Conservation (phyloP, 2,113 vertebrate species). For the Saccopteryx leptura region DNA sequence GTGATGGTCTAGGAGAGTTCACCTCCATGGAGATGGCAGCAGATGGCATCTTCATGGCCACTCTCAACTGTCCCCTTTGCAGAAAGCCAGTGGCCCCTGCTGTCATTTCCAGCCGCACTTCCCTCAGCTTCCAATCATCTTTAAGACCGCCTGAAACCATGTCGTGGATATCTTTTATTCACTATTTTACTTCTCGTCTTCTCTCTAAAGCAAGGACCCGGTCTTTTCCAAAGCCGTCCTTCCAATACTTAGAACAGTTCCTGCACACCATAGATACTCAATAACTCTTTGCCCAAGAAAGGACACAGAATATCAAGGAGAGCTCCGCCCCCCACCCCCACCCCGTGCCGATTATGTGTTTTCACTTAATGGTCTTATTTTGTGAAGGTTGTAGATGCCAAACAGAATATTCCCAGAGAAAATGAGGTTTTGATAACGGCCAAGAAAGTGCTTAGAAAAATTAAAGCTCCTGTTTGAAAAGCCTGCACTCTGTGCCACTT, state of each 20-base stretch:
- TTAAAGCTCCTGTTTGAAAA: not conserved
- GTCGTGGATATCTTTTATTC: not conserved
- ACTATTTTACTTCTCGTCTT: not conserved
- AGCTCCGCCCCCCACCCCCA: not conserved
- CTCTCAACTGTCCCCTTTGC: not conserved
- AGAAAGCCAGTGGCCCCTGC: not conserved
- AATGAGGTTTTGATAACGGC: not conserved
- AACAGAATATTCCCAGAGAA: not conserved
- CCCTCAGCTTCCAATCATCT: not conserved
- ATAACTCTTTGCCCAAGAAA: slow-evolving; percentile 18
- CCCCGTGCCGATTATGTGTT: not conserved
- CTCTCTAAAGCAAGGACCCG: not conserved
- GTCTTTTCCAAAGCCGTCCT: not conserved
- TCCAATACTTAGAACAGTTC: not conserved
- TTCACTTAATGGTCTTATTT: not conserved
- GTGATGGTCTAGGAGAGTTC: not conserved
- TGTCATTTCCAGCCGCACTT: not conserved
- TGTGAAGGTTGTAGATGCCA: not conserved
- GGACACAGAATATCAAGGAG: not conserved
- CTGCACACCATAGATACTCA: not conserved
- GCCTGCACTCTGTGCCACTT: not conserved
- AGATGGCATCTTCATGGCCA: not conserved
- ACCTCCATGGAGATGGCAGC: not conserved
- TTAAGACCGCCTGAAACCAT: not conserved
- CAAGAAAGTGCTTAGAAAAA: not conserved